phyloP scores from a whole-genome alignment of 2,888 invertebrate species.

The Lepidocyrtoides sp. region DNA sequence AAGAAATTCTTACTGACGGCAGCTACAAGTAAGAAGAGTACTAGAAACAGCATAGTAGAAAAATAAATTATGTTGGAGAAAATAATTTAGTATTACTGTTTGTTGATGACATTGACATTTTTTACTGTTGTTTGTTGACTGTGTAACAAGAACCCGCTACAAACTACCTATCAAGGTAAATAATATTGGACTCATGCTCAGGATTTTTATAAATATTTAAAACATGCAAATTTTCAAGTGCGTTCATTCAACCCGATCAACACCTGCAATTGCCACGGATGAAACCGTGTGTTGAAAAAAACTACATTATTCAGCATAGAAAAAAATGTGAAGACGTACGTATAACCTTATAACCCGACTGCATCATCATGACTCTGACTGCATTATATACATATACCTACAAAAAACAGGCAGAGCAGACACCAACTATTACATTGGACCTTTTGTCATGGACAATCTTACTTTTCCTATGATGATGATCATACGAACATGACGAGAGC shows the following conservation, averaged over 20 bases:
- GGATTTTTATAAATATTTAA: slow-evolving; percentile 53
- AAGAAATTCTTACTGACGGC: slow-evolving; percentile 83
- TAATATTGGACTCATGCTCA: background rate
- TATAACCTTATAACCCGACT: slow-evolving; percentile 51
- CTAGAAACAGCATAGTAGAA: background rate
- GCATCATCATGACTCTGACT: too few species aligned
- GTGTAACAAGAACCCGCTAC: background rate
- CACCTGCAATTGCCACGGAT: slow-evolving; percentile 6
- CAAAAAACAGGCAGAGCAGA: background rate
- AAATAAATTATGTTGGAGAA: background rate
- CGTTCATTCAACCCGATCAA: slow-evolving; percentile 90
- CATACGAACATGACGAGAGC: too few species aligned
- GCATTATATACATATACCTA: background rate
- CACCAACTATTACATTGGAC: background rate
- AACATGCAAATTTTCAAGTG: slow-evolving; percentile 65
- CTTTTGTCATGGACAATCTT: slow-evolving; percentile 24
- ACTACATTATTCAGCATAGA: background rate
- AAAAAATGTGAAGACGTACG: background rate
- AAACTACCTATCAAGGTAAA: background rate
- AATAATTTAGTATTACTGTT: too few species aligned
- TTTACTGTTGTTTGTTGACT: too few species aligned
- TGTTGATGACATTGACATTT: background rate
- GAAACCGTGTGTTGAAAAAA: too few species aligned
- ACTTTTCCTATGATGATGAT: background rate
- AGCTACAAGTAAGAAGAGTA: slow-evolving; percentile 84